phyloP scores from a whole-genome alignment of 2,888 invertebrate genomes.

The Drosophila phalerata region DNA sequence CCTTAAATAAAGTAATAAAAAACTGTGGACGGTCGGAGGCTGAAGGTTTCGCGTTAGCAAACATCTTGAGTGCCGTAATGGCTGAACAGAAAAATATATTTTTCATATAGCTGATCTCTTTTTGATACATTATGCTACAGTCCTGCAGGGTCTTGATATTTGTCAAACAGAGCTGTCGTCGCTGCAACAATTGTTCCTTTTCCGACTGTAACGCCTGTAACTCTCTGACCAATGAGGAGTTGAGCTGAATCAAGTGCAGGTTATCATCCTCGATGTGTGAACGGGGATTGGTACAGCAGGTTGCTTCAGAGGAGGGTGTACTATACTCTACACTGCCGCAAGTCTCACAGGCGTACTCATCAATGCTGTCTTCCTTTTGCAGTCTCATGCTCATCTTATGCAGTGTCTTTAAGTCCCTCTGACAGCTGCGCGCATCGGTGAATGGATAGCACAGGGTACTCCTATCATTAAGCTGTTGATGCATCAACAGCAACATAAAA shows the following conservation, averaged over 20 bases:
- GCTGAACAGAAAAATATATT: conserved; percentile 42
- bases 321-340: background rate
- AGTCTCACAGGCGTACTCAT: conserved; percentile 7
- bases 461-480: conserved; percentile 73
- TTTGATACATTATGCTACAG: conserved; percentile 7
- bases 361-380: background rate
- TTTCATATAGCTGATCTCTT: conserved; percentile 47
- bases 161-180: background rate
- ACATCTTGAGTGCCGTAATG: conserved; percentile 26
- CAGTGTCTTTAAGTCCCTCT: conserved; percentile 60
- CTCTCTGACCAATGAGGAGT: conserved; percentile 30
- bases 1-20: conserved; percentile 45
- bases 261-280: conserved; percentile 8
- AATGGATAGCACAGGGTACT: conserved; percentile 66
- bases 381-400: conserved; percentile 40
- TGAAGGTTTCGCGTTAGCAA: background rate
- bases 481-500: conserved; percentile 76
- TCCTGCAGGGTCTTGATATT: background rate
- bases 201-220: conserved; percentile 25
- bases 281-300: background rate
- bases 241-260: conserved; percentile 29
- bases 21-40: conserved; percentile 17
- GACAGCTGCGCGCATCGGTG: conserved; percentile 58
- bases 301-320: background rate
- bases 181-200: conserved; percentile 2